Conservation (phyloP, 1,140 invertebrate genomes). For the Pollicipes pollicipes region DNA sequence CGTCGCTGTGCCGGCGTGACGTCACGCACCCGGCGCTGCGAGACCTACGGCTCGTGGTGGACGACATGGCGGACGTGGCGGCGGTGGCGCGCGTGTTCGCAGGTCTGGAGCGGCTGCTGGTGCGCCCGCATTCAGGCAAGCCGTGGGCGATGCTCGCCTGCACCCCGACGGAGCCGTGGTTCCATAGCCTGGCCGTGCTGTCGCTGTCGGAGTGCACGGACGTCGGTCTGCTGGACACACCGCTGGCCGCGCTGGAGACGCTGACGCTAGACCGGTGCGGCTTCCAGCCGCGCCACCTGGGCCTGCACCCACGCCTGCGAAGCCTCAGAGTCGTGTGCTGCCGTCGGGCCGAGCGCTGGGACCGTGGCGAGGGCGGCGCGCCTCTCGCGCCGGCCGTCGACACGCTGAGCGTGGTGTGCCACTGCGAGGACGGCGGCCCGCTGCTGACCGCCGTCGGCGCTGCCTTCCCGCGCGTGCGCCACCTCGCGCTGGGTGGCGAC, state of each 20-base stretch:
- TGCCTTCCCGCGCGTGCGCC: background rate
- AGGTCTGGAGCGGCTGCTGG: background rate
- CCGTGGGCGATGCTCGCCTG: no score
- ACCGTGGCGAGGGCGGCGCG: no score
- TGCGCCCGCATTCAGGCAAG: no score
- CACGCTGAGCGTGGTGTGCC: no score
- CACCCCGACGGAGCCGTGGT: background rate
- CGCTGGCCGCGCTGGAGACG: background rate
- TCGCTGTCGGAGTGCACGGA: background rate
- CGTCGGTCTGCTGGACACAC: background rate
- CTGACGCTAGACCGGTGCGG: background rate
- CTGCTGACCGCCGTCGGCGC: background rate
- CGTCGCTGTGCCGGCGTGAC: background rate
- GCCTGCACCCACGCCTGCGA: background rate
- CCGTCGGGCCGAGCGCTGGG: no score
- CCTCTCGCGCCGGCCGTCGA: no score
- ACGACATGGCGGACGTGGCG: background rate
- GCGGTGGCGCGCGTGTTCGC: background rate
- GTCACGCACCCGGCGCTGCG: background rate
- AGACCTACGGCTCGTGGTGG: background rate
- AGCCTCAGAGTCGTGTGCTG: no score
- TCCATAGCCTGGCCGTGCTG: background rate
- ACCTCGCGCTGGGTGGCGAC: background rate
- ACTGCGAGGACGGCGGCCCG: no score
- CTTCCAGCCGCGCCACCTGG: background rate